Evolutionary conservation across 2,888 invertebrate genomes (phyloP), one percentile per base, ranked within the genome.

Genomic region (Parthenolecanium corni): DNA sequence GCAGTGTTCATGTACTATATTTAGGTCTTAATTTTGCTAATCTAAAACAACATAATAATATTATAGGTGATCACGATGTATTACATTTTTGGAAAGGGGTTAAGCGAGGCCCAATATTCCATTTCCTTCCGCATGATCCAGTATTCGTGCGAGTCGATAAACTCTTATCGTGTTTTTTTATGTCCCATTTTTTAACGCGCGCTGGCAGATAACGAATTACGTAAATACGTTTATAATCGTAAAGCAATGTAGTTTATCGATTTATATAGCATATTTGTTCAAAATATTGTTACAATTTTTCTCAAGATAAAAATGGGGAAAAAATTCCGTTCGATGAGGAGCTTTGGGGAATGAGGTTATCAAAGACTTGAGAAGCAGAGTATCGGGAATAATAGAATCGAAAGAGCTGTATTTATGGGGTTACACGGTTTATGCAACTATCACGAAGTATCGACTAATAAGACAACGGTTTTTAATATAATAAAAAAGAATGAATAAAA

Each of bases 341-440:
- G 36, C 11, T 25, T 18, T 12, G 23, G 38, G 52, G 36, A 38
- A 23, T 53, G 38, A 40, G 40, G 38, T 23, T 44, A 44, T 38
- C 9, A 38, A 12, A 38, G 38, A 38, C 38, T n/a, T n/a, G 18
- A 52, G 52, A 2, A 21, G 18, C 6, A 20, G 38, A 52, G 52
- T n/a, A 31, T 4, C 31, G 31, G 9, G 31, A 31, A 9, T 6
- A 31, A 31, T 6, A 31, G 31, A 31, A 9, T 31, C n/a, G 31
- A 31, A 9, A 31, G 31, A 31, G 31, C 9, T 31, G 31, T 31
- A 31, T 31, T 4, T 31, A 31, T 9, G 31, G 25, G 57, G 57
- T 21, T 31, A 46, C 46, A 56, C 57, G 57, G 44, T 57, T 46
- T 57, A 57, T 57, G 57, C 57, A 57, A 57, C 57, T 57, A 57